Base-by-base conservation (phyloP, 1,140 invertebrate genomes). In the Rhyacophila brunnea region DNA sequence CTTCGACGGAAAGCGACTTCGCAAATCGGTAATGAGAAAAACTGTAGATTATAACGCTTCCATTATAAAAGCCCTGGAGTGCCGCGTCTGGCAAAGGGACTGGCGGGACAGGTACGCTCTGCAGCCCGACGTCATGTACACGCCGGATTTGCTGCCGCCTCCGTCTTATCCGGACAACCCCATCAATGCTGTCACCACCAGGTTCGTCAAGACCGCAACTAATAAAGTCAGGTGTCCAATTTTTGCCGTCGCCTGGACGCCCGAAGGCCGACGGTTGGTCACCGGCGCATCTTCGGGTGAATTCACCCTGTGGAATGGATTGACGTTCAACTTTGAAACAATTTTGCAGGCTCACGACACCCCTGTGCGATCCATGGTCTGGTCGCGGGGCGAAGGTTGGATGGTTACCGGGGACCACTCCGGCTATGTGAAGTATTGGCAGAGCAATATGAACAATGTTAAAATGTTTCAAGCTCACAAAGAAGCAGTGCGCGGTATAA, bases 381-480 rank as follows among this genome's bases (percentile, higher is more conserved):
- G 98, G 98, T 98, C 95, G 34, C 93, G 98, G 73, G 98, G 96
- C 72, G 96, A 99, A 80, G 89, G 91, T 65, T 99, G 98, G 98
- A 97, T 99, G 95, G 91, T 99, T 38, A 99, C 97, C 0, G 98
- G 93, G 9, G 98, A 99, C 80, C 95, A 99, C 73, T 89, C 90
- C 43, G 98, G 98, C 28, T 99, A 94, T 73, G 94, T 99, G 40
- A 99, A 99, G 72, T 99, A 99, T 81, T 99, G 98, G 98, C 98
- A 99, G 83, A 96, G 95, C 65, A 99, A 99, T 80, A 99, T 99
- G 97, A 99, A 99, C 81, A 99, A 99, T 81, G 98, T 99, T 14
- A 99, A 99, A 85, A 98, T 99, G 95, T 99, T 96, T 84, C 96
- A 99, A 81, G 98, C 96, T 28, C 98, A 99, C 79, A 99, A 99